Base-by-base conservation (phyloP, 2,797 vertebrate genomes). In the Halcyon smyrnensis region DNA sequence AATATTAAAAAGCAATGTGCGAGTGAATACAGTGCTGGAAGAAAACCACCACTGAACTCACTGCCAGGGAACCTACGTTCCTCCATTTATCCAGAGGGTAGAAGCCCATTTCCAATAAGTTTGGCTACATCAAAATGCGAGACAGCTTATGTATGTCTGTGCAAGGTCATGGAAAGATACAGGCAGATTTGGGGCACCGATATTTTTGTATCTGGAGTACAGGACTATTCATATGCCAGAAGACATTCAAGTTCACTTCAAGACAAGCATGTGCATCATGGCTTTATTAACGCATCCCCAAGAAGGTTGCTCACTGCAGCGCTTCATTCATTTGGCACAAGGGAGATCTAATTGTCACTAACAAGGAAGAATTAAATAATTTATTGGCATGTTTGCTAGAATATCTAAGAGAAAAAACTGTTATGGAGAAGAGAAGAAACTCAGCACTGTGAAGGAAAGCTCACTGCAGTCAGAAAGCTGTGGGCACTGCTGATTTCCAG, bases 361-460 rank as follows among this genome's bases (percentile, higher is more conserved):
- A 87, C 54, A 87, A 95, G 60, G 51, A 96, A 93, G 91, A 91
- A 64, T 62, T 57, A 85, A 95, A 93, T 95, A 87, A 93, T 93
- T 90, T 90, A 88, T 79, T 87, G 81, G 36, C 57, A 73, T 41
- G 64, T 83, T 91, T 93, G 36, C 48, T 75, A 37, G 63, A 89
- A 74, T 68, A 89, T 43, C 48, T 74, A 94, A 89, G 54, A 85
- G 43, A 86, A 89, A 87, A 89, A 68, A 70, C 0, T 43, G 32
- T 82, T 83, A 87, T 2, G 21, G 77, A 74, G 67, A 84, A 68
- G 37, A 74, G 28, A 79, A 93, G 48, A 64, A 94, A 68, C n/a
- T 88, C 59, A 39, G 0, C 79, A 64, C 67, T 30, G 74, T 5
- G 59, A 88, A 89, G 43, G 30, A 86, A 76, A 87, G 39, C 36